These are phyloP conservation scores for Platysteira castanea DNA, from an alignment of 2,113 vertebrate species.

Conservation along the genomic window DNA sequence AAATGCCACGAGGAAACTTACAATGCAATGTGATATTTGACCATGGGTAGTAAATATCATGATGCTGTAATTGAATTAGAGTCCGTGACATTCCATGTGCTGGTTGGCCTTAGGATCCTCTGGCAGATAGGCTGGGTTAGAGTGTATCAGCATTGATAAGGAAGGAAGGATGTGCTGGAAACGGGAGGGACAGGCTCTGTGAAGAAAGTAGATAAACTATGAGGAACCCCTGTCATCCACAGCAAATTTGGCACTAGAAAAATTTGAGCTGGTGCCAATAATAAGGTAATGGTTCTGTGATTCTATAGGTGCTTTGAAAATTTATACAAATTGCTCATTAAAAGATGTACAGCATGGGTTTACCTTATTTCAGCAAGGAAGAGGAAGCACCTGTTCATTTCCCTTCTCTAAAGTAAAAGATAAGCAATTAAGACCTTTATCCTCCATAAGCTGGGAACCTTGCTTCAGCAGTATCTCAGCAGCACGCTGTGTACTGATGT, in stretches of 20 bases:
- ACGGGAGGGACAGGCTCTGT: background rate
- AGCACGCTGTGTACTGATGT: background rate
- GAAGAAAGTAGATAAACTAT: background rate
- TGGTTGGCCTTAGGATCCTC: background rate
- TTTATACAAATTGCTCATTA: background rate
- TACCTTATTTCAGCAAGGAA: background rate
- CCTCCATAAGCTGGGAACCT: background rate
- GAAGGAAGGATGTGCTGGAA: background rate
- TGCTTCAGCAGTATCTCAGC: background rate
- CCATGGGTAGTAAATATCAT: background rate
- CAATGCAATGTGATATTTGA: background rate
- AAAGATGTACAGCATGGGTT: background rate
- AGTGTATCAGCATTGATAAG: background rate
- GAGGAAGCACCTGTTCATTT: background rate
- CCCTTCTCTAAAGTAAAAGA: background rate
- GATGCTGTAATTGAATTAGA: background rate
- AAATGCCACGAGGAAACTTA: background rate
- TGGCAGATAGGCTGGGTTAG: background rate
- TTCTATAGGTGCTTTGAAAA: background rate
- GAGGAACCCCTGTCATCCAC: fast-evolving
- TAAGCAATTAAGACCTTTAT: background rate
- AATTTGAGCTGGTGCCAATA: background rate
- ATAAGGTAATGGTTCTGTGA: background rate
- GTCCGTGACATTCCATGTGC: background rate
- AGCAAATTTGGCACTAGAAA: background rate